Conservation (phyloP, 1,140 invertebrate species). For the Drosophila sucinea region DNA sequence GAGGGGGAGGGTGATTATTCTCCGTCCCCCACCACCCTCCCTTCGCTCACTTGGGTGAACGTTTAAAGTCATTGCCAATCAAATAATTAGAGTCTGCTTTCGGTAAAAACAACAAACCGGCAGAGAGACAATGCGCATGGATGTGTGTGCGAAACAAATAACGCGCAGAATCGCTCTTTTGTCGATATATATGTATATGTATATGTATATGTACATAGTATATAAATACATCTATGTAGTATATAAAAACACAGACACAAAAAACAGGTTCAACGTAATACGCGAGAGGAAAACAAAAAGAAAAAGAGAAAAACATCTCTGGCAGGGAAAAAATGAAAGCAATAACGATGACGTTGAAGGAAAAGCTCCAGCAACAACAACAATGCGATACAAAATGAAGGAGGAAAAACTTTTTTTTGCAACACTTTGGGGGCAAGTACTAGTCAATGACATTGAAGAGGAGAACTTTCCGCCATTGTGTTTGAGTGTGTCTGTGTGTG, state of each 20-base stretch:
- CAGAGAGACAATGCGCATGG: constrained; percentile 38
- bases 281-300: constrained; percentile 25
- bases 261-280: constrained; percentile 53
- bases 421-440: constrained; percentile 63
- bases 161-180: constrained; percentile 64
- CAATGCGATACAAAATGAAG: constrained; percentile 42
- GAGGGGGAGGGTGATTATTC: not conserved
- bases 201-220: constrained; percentile 2
- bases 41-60: not conserved
- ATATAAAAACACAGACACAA: constrained; percentile 54
- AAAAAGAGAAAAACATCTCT: constrained; percentile 11
- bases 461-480: constrained; percentile 18
- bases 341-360: constrained; percentile 30
- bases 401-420: constrained; percentile 41
- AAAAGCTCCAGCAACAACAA: constrained; percentile 28
- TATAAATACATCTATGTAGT: constrained; percentile 40
- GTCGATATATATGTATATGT: constrained; percentile 24
- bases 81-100: constrained; percentile 58
- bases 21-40: not conserved
- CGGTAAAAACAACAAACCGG: constrained; percentile 30
- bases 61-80: constrained; percentile 59
- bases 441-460: constrained; percentile 67
- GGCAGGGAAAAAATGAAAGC: constrained; percentile 19
- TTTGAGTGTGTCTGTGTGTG: constrained; percentile 15
- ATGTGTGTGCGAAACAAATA: constrained; percentile 25